phyloP scores from a whole-genome alignment of 35 echinoderm and acorn worm species.

The Patiria miniata region DNA sequence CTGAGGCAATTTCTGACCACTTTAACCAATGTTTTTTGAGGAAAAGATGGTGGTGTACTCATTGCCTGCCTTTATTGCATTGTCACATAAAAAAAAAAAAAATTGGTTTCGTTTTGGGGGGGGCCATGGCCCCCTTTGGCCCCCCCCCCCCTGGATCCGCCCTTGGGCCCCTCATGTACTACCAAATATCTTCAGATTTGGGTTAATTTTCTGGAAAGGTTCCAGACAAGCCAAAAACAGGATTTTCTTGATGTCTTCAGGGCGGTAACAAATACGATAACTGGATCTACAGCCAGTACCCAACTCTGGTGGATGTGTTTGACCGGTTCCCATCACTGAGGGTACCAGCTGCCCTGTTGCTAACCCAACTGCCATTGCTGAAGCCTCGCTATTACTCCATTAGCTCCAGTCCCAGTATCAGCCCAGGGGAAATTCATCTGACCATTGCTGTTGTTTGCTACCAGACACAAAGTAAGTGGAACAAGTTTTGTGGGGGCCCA shows the following conservation, averaged over 20 bases:
- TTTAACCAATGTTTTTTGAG: too few relatives aligned
- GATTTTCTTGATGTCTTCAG: constrained; percentile 31
- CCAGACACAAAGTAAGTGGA: constrained; percentile 56
- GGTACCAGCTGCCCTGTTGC: constrained; percentile 54
- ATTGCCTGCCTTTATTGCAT: too few relatives aligned
- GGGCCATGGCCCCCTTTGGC: too few relatives aligned
- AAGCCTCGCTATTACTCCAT: constrained; percentile 92
- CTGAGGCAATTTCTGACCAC: too few relatives aligned
- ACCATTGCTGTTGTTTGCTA: constrained; percentile 87
- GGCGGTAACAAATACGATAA: constrained; percentile 76
- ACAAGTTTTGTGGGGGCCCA: not conserved
- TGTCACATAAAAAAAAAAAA: too few relatives aligned
- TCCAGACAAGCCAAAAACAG: too few relatives aligned
- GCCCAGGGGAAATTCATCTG: constrained; percentile 81
- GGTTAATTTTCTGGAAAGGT: too few relatives aligned
- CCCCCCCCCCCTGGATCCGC: too few relatives aligned
- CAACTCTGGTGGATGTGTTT: constrained; percentile 76
- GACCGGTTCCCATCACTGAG: constrained; percentile 73
- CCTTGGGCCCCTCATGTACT: too few relatives aligned
- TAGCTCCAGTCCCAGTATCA: constrained; percentile 71
- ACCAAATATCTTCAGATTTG: too few relatives aligned
- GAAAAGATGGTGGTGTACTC: too few relatives aligned
- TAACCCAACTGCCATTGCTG: constrained; percentile 70
- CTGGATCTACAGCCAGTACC: constrained; percentile 68
- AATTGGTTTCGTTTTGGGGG: too few relatives aligned